These are phyloP conservation scores for Creontiades dilutus DNA, from an alignment of 2,888 invertebrate species.

Conservation along the genomic window DNA sequence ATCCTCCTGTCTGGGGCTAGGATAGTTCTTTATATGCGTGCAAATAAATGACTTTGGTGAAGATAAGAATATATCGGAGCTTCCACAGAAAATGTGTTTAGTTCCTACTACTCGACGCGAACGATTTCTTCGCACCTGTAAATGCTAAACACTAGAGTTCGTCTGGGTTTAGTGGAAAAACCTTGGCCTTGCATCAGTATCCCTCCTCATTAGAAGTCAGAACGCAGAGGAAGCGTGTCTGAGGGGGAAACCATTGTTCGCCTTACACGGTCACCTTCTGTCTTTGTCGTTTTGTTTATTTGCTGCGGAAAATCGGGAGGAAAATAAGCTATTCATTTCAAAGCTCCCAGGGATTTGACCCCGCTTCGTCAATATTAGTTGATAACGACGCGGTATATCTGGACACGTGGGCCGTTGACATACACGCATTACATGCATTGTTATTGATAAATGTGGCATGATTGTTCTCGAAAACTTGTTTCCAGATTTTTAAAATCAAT, in stretches of 20 bases:
- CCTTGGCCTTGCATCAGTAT: conserved; percentile 61
- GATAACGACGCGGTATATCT: background rate
- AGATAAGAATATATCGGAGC: too few relatives aligned
- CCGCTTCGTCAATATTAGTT: background rate
- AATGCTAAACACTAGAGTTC: background rate
- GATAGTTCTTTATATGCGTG: too few relatives aligned
- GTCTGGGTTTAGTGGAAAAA: conserved; percentile 54
- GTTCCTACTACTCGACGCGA: background rate
- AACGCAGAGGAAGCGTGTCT: conserved; percentile 57
- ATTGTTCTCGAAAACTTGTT: too few relatives aligned
- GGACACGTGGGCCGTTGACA: too few relatives aligned
- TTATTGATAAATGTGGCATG: too few relatives aligned
- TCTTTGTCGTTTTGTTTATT: conserved; percentile 24
- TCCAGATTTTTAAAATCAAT: too few relatives aligned
- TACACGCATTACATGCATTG: too few relatives aligned
- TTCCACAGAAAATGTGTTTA: too few relatives aligned
- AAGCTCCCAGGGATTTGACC: background rate
- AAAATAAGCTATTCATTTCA: background rate
- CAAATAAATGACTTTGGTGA: too few relatives aligned
- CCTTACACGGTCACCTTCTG: conserved; percentile 49
- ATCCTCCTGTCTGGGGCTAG: too few relatives aligned
- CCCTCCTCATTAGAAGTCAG: conserved; percentile 62
- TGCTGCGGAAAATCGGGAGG: conserved; percentile 3
- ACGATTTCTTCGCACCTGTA: background rate
- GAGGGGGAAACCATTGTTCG: conserved; percentile 40